These are phyloP conservation scores for Drosophila yakuba DNA, from an alignment of 1,140 invertebrate genomes.

Conservation along the genomic window DNA sequence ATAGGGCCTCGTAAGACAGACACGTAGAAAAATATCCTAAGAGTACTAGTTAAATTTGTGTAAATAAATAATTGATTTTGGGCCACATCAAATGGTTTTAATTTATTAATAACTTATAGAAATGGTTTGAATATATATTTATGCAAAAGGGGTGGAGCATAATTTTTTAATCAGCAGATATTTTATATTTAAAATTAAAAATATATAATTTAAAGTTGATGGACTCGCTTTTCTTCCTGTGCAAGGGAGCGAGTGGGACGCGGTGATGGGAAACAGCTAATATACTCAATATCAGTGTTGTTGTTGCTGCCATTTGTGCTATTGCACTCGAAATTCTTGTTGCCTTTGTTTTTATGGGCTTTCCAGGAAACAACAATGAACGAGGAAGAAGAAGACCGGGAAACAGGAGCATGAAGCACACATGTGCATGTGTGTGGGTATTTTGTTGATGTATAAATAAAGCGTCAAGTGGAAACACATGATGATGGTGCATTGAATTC, in stretches of 20 bases:
- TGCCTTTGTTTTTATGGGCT: slow-evolving; percentile 81
- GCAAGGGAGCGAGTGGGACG: slow-evolving; percentile 13
- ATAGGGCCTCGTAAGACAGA: slow-evolving; percentile 27
- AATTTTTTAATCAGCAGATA: too few species aligned
- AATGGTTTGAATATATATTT: too few species aligned
- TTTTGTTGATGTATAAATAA: slow-evolving; percentile 23
- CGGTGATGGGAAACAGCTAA: slow-evolving; percentile 45
- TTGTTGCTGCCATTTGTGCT: slow-evolving; percentile 58
- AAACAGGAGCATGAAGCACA: slow-evolving; percentile 50
- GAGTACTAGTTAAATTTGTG: neutral
- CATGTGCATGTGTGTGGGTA: slow-evolving; percentile 27
- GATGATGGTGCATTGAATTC: slow-evolving; percentile 60
- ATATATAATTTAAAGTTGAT: neutral
- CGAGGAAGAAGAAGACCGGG: slow-evolving; percentile 38
- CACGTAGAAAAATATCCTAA: neutral
- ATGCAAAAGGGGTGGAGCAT: too few species aligned
- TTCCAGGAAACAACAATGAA: slow-evolving; percentile 72
- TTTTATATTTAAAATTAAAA: neutral
- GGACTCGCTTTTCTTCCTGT: neutral
- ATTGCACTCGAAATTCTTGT: slow-evolving; percentile 80
- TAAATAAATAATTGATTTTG: too few species aligned
- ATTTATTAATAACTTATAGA: too few species aligned
- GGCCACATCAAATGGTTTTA: too few species aligned
- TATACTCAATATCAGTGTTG: slow-evolving; percentile 64
- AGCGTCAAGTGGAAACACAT: slow-evolving; percentile 72